Conservation (phyloP, 2,113 vertebrate genomes). For the Riparia riparia region DNA sequence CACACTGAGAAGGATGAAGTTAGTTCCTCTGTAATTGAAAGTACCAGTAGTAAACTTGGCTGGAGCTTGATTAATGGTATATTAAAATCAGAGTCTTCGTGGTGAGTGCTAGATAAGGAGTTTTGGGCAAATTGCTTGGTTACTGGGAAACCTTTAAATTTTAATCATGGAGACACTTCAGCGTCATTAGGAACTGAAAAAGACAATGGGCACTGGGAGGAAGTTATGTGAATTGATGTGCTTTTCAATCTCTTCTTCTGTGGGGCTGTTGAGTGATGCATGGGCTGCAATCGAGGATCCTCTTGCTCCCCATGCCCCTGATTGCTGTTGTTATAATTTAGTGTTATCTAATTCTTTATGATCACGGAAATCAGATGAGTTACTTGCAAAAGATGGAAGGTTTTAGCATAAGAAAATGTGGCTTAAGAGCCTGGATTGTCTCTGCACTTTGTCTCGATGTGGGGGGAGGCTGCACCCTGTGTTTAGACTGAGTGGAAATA, state of each 20-base stretch:
- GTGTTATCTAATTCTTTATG: constrained; percentile 67
- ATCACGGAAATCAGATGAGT: constrained; percentile 71
- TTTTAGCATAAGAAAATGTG: constrained; percentile 37
- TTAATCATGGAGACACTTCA: constrained; percentile 84
- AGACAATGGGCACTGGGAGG: constrained; percentile 73
- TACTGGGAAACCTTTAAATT: constrained; percentile 82
- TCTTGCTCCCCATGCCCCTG: constrained; percentile 80
- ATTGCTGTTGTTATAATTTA: constrained; percentile 83
- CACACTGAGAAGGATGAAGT: constrained; percentile 56
- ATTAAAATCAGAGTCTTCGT: constrained; percentile 83
- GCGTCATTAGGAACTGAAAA: constrained; percentile 78
- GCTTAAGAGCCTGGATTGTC: not conserved
- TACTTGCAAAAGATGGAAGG: constrained; percentile 27
- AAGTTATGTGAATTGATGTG: constrained; percentile 75
- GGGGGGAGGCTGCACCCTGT: not conserved
- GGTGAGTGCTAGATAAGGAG: constrained; percentile 82
- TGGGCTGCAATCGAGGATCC: constrained; percentile 72
- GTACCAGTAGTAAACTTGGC: constrained; percentile 79
- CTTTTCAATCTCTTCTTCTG: constrained; percentile 72
- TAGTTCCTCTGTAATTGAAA: constrained; percentile 71
- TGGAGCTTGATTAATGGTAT: constrained; percentile 84
- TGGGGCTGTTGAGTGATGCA: constrained; percentile 67
- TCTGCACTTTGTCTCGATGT: not conserved
- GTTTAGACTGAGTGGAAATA: not conserved
- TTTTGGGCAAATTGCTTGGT: constrained; percentile 83